phyloP scores from a whole-genome alignment of 2,113 vertebrate genomes.

The Poicephalus gulielmi region DNA sequence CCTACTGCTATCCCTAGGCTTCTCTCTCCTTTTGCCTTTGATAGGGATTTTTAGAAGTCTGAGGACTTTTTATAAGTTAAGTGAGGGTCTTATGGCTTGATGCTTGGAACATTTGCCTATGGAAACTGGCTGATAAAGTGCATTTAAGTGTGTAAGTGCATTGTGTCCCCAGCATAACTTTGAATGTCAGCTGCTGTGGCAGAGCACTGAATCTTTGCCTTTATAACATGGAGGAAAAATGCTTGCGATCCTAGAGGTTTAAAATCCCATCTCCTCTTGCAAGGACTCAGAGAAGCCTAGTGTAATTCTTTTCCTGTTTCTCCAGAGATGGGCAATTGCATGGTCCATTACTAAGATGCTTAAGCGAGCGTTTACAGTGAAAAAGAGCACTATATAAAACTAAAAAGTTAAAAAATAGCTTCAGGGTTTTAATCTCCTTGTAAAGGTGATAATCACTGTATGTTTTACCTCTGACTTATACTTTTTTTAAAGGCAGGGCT shows the following conservation, averaged over 20 bases:
- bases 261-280: conserved; percentile 16
- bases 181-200: neutral
- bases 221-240: neutral
- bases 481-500: neutral
- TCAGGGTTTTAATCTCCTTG: neutral
- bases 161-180: neutral
- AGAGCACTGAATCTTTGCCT: neutral
- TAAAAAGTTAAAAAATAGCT: conserved; percentile 30
- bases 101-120: neutral
- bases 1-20: rapidly evolving
- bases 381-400: neutral
- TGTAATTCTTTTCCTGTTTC: conserved; percentile 2
- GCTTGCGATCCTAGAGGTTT: neutral
- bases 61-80: neutral
- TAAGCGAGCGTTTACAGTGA: neutral
- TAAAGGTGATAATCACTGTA: neutral
- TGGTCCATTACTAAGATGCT: neutral
- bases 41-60: neutral
- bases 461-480: neutral
- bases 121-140: neutral
- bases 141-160: rapidly evolving
- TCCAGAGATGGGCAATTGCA: neutral
- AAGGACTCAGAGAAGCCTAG: neutral
- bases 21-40: neutral
- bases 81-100: neutral